phyloP scores from a whole-genome alignment of 2,797 vertebrate species.

The Cheirogaleus major region DNA sequence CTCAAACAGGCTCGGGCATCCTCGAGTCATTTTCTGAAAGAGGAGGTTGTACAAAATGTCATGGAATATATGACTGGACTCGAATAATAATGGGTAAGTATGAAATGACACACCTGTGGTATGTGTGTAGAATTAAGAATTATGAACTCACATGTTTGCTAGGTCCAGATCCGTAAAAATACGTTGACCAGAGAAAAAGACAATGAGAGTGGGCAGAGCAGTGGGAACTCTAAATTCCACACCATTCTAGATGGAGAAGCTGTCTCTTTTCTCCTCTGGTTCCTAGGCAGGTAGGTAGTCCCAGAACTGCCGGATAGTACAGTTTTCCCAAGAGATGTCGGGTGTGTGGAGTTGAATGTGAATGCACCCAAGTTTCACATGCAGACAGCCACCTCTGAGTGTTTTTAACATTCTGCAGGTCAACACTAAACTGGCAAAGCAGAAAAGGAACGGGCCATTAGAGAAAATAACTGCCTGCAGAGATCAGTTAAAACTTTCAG shows the following conservation, averaged over 20 bases:
- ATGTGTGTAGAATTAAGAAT: neutral
- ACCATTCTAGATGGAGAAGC: rapidly evolving
- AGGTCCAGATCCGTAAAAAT: neutral
- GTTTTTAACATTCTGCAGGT: neutral
- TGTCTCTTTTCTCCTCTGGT: neutral
- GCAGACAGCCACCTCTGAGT: too few species aligned
- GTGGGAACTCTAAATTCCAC: rapidly evolving
- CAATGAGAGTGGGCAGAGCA: too few species aligned
- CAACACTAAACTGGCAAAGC: neutral
- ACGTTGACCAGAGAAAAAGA: neutral
- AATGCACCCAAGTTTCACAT: neutral
- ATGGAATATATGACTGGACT: neutral
- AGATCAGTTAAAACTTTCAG: neutral
- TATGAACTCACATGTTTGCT: neutral
- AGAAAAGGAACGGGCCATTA: neutral
- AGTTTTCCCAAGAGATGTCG: neutral
- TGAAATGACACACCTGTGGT: neutral
- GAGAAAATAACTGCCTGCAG: neutral
- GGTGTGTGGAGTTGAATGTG: too few species aligned
- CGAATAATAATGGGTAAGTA: too few species aligned
- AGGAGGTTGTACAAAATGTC: neutral
- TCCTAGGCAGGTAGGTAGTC: too few species aligned
- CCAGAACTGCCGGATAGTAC: rapidly evolving
- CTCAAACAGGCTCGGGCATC: neutral
- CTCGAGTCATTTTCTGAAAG: neutral